Evolutionary conservation across 2,113 vertebrate genomes (phyloP), one percentile per base, ranked within the genome.

Genomic region (Oostethus manadensis): DNA sequence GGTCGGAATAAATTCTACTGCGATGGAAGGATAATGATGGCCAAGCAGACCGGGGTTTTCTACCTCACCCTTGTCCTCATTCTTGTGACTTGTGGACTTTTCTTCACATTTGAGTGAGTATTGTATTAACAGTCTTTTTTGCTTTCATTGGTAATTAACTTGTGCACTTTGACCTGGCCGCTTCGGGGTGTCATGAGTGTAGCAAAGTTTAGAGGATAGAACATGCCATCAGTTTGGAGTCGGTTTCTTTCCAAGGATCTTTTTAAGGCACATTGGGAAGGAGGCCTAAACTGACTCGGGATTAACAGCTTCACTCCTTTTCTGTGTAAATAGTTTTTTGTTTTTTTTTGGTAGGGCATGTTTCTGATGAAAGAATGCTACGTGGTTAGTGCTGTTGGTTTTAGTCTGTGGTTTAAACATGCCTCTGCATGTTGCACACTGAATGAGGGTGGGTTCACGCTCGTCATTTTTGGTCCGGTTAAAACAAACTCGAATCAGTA

Each of bases 91-190:
- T 97, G 96, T 82, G 96, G 96, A 82, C 96, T 99, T 81, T 99
- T 99, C 93, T 99, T 99, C 89, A 91, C 92, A 26, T 98, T 98
- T 88, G 97, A 99, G 97, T 99, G 91, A 99, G 97, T 98, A 77
- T 68, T 33, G 0, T 17, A 29, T 40, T 35, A n/a, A n/a, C 13
- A 2, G 10, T 54, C 11, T 38, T 35, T n/a, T 58, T 4, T 45
- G 23, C 46, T 51, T 33, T 38, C 42, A 51, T 49, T 11, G 66
- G 58, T 22, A n/a, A 5, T 48, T 62, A 11, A 14, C 50, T 50
- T 55, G 10, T 58, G 15, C 46, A 58, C 60, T 3, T 6, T 60
- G 50, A 53, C 56, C 15, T 42, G 43, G n/a, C 66, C 60, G 74
- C 60, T 76, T 44, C 14, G 53, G 21, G 38, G 38, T 71, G 64